Evolutionary conservation across 1,140 invertebrate species (phyloP).

Genomic region (Drosophila obscura): DNA sequence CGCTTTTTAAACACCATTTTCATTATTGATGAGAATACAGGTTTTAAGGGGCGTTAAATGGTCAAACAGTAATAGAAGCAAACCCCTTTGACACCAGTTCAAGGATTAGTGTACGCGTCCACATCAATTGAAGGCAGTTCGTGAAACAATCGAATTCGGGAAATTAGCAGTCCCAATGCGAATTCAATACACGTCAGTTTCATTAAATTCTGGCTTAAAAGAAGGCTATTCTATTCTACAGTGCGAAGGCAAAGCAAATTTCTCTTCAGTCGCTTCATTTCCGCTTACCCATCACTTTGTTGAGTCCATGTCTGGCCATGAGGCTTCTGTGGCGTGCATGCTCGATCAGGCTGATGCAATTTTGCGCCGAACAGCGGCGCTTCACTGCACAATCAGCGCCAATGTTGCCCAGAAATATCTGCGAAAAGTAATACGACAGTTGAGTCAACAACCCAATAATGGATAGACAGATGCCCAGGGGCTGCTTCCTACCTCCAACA

Average conservation of each 20-base stretch:
- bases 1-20: constrained; percentile 73
- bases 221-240: background rate
- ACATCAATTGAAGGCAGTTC: constrained; percentile 9
- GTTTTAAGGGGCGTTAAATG: constrained; percentile 39
- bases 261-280: constrained; percentile 43
- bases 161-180: constrained; percentile 17
- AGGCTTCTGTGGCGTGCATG: constrained; percentile 74
- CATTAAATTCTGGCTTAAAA: background rate
- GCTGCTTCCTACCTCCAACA: constrained; percentile 84
- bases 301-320: constrained; percentile 76
- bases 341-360: constrained; percentile 82
- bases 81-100: constrained; percentile 20
- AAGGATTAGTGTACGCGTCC: constrained; percentile 32
- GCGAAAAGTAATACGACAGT: constrained; percentile 12
- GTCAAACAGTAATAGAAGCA: constrained; percentile 35
- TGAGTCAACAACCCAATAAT: constrained; percentile 4
- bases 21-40: constrained; percentile 73
- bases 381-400: constrained; percentile 77
- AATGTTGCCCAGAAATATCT: constrained; percentile 72
- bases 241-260: background rate
- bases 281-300: constrained; percentile 81
- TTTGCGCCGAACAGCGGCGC: constrained; percentile 80
- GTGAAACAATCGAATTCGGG: constrained; percentile 4
- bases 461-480: background rate
- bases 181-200: constrained; percentile 23